Conservation (phyloP, 30 jellyfish, hydroid and myxozoan species). For the Rhopilema esculentum region DNA sequence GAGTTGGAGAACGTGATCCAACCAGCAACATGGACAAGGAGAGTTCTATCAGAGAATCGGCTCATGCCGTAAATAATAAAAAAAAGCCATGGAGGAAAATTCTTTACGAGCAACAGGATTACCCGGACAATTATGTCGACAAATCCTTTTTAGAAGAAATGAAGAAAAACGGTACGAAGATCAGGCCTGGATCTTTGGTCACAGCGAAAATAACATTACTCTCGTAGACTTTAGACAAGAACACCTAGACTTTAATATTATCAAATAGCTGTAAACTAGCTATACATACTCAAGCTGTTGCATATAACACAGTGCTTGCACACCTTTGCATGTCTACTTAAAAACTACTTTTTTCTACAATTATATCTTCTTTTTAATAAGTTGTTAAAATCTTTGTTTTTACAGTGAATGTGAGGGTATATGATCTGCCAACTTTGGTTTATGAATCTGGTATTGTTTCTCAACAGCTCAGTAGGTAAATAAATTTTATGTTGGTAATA, state of each 20-base stretch:
- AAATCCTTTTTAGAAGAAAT: conserved; percentile 82
- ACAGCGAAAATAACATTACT: too few relatives aligned
- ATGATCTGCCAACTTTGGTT: conserved; percentile 65
- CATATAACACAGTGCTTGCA: too few relatives aligned
- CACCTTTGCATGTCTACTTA: too few relatives aligned
- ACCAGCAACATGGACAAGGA: background rate
- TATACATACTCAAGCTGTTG: too few relatives aligned
- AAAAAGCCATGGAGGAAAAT: conserved; percentile 78
- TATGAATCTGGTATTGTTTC: conserved; percentile 89
- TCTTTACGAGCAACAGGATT: conserved; percentile 80
- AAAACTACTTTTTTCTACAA: too few relatives aligned
- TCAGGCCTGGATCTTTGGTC: background rate
- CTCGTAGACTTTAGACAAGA: too few relatives aligned
- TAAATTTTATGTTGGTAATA: background rate
- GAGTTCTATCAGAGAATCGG: background rate
- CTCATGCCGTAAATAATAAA: background rate
- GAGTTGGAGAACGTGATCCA: too few relatives aligned
- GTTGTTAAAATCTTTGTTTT: conserved; percentile 1
- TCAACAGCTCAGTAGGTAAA: conserved; percentile 88
- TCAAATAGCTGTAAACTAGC: too few relatives aligned
- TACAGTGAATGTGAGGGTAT: conserved; percentile 77
- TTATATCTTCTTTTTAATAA: background rate
- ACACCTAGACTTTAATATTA: too few relatives aligned
- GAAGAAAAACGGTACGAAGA: conserved; percentile 81
- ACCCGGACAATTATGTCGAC: conserved; percentile 86